A percentile compares a stretch with the other conserved stretches of the same genome.
phyloP scores from a whole-genome alignment of 2,888 invertebrate genomes.

The Ectemnius continuus region DNA sequence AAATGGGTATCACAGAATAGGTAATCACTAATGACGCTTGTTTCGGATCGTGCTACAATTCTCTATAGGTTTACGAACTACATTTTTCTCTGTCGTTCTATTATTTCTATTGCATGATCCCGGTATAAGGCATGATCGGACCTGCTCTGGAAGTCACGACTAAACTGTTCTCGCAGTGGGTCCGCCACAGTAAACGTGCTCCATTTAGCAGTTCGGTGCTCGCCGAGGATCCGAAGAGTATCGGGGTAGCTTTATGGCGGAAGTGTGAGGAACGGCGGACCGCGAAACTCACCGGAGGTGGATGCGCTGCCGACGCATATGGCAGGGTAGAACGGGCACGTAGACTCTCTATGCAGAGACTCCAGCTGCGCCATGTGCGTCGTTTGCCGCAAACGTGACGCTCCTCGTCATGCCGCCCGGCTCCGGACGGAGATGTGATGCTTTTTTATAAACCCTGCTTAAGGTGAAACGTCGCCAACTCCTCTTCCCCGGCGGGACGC shows the following conservation, averaged over 20 bases:
- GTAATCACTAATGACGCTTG: too few species aligned
- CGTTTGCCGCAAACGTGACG: constrained; percentile 77
- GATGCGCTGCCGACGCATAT: constrained; percentile 57
- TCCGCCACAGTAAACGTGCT: constrained; percentile 47
- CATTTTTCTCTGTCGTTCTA: too few species aligned
- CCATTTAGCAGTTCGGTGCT: constrained; percentile 56
- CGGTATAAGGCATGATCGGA: not conserved
- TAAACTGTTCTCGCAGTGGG: constrained; percentile 21
- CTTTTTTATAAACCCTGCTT: constrained; percentile 56
- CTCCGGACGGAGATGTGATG: constrained; percentile 42
- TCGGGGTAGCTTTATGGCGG: constrained; percentile 55
- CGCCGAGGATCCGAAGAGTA: constrained; percentile 61
- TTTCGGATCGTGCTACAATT: too few species aligned
- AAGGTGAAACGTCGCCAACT: constrained; percentile 42
- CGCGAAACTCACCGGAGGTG: constrained; percentile 37
- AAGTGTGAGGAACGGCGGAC: constrained; percentile 47
- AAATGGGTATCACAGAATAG: too few species aligned
- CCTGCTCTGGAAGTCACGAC: not conserved
- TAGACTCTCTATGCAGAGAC: constrained; percentile 71
- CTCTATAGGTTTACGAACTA: too few species aligned
- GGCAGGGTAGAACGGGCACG: constrained; percentile 66
- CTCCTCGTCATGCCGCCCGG: constrained; percentile 65
- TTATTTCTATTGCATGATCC: too few species aligned
- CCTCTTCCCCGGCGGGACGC: constrained; percentile 40
- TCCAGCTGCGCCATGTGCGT: constrained; percentile 76